Evolutionary conservation across 2,888 invertebrate species (phyloP).

Genomic region (Cephus sareptanus): DNA sequence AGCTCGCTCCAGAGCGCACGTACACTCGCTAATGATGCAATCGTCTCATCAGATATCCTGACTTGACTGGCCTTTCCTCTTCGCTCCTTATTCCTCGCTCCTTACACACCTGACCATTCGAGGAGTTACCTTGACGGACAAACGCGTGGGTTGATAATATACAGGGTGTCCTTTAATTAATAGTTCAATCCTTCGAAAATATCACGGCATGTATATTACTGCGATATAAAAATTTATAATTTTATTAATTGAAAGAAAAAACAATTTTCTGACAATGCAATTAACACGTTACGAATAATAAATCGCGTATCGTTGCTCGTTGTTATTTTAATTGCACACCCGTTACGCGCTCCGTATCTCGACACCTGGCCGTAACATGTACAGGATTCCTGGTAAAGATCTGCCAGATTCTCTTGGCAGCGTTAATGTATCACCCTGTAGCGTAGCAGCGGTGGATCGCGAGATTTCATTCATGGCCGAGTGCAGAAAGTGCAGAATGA

Average conservation of each 20-base stretch:
- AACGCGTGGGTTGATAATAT: constrained; percentile 38
- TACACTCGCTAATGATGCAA: constrained; percentile 56
- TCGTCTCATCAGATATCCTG: constrained; percentile 50
- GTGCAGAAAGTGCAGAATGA: too few relatives aligned
- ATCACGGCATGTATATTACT: too few relatives aligned
- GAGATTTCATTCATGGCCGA: constrained; percentile 4
- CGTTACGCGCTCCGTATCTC: constrained; percentile 29
- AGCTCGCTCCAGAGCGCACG: constrained; percentile 32
- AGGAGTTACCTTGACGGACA: constrained; percentile 26
- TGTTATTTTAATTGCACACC: constrained; percentile 23
- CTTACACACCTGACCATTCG: constrained; percentile 43
- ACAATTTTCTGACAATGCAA: too few relatives aligned
- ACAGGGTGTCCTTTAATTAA: not conserved
- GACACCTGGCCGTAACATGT: constrained; percentile 38
- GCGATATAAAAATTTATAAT: too few relatives aligned
- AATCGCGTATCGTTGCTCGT: too few relatives aligned
- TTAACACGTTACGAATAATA: too few relatives aligned
- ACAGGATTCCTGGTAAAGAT: constrained; percentile 35
- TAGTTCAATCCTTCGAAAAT: too few relatives aligned
- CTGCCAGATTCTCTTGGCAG: constrained; percentile 23
- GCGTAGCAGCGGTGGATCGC: not conserved
- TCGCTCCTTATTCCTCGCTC: constrained; percentile 32
- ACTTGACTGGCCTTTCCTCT: constrained; percentile 34
- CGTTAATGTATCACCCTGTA: constrained; percentile 36
- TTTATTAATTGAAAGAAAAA: too few relatives aligned